Evolutionary conservation across 2,888 invertebrate species (phyloP).

Genomic region (Mongoloraphidia duomilia): DNA sequence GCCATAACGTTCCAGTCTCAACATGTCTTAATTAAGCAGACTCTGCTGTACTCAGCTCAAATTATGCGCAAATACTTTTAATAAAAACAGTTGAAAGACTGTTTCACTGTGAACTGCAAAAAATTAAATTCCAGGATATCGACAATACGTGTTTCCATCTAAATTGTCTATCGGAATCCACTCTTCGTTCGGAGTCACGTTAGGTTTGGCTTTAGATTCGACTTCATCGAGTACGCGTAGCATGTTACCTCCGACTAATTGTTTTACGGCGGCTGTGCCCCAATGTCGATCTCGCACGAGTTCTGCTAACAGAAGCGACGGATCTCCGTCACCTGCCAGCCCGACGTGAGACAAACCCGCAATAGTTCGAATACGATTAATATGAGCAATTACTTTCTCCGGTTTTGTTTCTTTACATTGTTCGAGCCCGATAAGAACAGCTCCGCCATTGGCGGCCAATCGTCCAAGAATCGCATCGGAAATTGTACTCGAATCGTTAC

Average conservation of each 20-base stretch:
- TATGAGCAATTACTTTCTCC: conserved; percentile 37
- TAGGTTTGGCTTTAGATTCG: conserved; percentile 24
- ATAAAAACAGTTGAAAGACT: no score
- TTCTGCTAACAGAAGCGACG: conserved; percentile 43
- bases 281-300: conserved; percentile 41
- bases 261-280: conserved; percentile 42
- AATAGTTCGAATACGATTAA: conserved; percentile 47
- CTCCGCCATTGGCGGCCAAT: conserved; percentile 36
- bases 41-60: no score
- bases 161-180: conserved; percentile 37
- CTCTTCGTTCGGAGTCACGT: conserved; percentile 33
- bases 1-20: no score
- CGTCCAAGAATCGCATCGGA: conserved; percentile 37
- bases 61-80: no score
- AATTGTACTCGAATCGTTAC: conserved; percentile 43
- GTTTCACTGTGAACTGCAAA: not conserved
- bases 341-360: conserved; percentile 54
- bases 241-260: conserved; percentile 42
- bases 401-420: conserved; percentile 28
- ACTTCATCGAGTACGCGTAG: conserved; percentile 39
- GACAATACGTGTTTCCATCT: conserved; percentile 38
- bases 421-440: conserved; percentile 48
- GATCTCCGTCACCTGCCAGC: conserved; percentile 39
- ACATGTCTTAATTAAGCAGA: no score
- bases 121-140: conserved; percentile 32